These are phyloP conservation scores for Luffia ferchaultella DNA, from an alignment of 2,888 invertebrate genomes.

Conservation along the genomic window DNA sequence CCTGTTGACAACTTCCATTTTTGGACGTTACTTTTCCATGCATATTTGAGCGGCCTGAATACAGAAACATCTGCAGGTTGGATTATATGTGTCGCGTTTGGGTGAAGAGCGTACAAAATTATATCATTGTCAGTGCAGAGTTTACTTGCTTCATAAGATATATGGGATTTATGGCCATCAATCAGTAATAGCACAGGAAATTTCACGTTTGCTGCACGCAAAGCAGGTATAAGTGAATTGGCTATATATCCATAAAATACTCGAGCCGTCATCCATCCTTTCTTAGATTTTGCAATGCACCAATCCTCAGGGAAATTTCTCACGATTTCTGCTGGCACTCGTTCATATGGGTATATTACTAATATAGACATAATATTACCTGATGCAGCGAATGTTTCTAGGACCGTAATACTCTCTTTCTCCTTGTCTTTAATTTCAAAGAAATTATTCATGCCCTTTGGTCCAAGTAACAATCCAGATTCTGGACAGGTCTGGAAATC, in stretches of 20 bases:
- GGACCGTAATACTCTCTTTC: constrained; percentile 9
- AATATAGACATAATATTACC: constrained; percentile 9
- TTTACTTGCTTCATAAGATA: constrained; percentile 9
- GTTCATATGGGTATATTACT: constrained; percentile 12
- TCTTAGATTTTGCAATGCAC: constrained; percentile 10
- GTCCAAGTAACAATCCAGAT: constrained; percentile 6
- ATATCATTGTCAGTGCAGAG: constrained; percentile 10
- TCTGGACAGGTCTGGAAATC: constrained; percentile 9
- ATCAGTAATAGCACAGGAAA: constrained; percentile 11
- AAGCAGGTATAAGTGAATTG: constrained; percentile 6
- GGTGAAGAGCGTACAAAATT: constrained; percentile 10
- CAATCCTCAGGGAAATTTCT: constrained; percentile 8
- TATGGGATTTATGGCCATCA: constrained; percentile 10
- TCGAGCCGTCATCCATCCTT: constrained; percentile 15
- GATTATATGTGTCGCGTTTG: constrained; percentile 11
- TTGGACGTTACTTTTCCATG: constrained; percentile 9
- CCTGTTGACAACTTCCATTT: constrained; percentile 8
- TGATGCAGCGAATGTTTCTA: constrained; percentile 10
- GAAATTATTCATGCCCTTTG: constrained; percentile 1
- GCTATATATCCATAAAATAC: constrained; percentile 12
- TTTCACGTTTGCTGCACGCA: constrained; percentile 5
- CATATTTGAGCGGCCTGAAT: constrained; percentile 10
- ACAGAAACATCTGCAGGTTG: constrained; percentile 13
- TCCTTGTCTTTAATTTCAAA: constrained; percentile 9
- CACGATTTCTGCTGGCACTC: constrained; percentile 10